Evolutionary conservation across 2,888 invertebrate genomes (phyloP), one percentile per base, ranked within the genome.

Genomic region (Cephus nigrinus): DNA sequence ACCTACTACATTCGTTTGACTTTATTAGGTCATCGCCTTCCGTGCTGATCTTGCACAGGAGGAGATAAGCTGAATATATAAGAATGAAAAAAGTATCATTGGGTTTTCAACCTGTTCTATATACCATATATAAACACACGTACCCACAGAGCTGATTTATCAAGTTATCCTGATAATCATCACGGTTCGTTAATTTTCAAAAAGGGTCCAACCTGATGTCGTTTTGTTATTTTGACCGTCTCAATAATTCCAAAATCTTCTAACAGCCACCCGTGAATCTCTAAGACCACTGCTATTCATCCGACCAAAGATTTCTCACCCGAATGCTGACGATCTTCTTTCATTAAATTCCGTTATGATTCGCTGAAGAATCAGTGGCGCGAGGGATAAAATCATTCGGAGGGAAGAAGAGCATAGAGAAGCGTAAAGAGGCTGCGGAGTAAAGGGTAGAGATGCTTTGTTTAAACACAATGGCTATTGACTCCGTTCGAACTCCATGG

Each of bases 391-490:
- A 55, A 55, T 55, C 55, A 9, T 55, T 23, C 1, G 23, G 55
- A 23, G 23, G 23, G 23, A 55, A 15, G 4, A 55, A 55, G 55
- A 55, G 55, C 23, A 55, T 2, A 55, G 9, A 55, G 55, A 55
- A 23, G 9, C 55, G 55, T 23, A 55, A 55, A 55, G 55, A 55
- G 23, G 55, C 55, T 15, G 55, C 55, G 55, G 55, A 9, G 55
- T 55, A 55, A 23, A 9, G 23, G 55, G 55, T 12, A 73, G 80
- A 79, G 79, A 81, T 84, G 85, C 88, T 86, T 89, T 88, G 89
- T 89, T 88, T 86, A 87, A 86, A 84, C 82, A 89, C 89, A 89
- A 89, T 89, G 88, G 88, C 88, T 84, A 87, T 88, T 87, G 88
- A 89, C 83, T 84, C 84, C 83, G 80, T 33, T 31, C 78, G 83